Base-by-base conservation (phyloP, 2,888 invertebrate species). In the Tetropium fuscum region DNA sequence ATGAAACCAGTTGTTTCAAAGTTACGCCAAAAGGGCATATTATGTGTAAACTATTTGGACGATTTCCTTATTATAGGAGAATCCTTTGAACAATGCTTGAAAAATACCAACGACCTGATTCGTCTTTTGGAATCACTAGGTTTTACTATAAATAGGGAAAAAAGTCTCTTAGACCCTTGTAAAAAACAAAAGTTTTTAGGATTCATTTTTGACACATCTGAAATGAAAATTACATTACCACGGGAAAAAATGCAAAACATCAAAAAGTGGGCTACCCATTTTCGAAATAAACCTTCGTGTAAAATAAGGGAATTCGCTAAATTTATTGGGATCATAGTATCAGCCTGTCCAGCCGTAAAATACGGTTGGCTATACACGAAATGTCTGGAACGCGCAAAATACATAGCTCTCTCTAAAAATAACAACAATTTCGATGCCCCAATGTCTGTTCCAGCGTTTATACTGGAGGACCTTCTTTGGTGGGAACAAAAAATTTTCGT, bases 301-400 rank as follows among this genome's bases (percentile, higher is more conserved):
- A 57, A 32, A 40, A 60, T 60, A 36, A 13, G 19, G 13, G 38
- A 38, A 5, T 38, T 68, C 38, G 69, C 70, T 8, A 45, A 48
- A n/a, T 53, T 69, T 43, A 40, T 68, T n/a, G 70, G 67, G 1
- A 10, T 53, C 7, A 27, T 70, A 6, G 49, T 58, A 3, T 62
- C 72, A 8, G 63, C 58, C 3, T 71, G 67, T 15, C 71, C 69
- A 3, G 69, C 69, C 1, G 55, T 68, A 2, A 62, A 59, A 36
- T 71, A 67, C 41, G 58, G 66, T 0, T 34, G 63, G 45, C 8
- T 54, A 1, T 59, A 59, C 34, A 54, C 43, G n/a, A 60, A 63
- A 30, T 7, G 4, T 2, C 22, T 60, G 55, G 62, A 58, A 36
- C 19, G 54, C 3, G 30, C 2, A 8, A 58, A 58, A 20, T 55